phyloP scores from a whole-genome alignment of 2,888 invertebrate species.

The Stenodema calcarata region DNA sequence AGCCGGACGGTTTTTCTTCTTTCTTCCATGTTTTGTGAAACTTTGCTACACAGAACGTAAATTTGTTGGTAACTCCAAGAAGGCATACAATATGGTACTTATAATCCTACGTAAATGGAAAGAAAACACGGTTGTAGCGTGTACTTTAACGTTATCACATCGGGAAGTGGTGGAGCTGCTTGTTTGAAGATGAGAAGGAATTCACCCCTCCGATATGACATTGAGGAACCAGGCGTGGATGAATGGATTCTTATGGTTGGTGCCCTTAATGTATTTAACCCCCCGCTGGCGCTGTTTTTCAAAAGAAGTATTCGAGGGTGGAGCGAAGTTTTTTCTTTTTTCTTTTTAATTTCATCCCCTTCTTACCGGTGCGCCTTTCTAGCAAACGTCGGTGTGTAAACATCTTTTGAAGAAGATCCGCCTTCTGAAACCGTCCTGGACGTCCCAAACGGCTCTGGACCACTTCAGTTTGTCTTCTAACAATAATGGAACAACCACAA shows the following conservation, averaged over 20 bases:
- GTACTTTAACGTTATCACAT: neutral
- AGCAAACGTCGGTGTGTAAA: neutral
- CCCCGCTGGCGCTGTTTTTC: neutral
- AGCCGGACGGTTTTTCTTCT: neutral
- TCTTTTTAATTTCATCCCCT: neutral
- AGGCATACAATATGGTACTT: no score
- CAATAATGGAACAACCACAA: neutral
- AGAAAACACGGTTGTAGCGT: no score
- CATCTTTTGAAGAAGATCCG: neutral
- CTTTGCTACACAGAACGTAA: no score
- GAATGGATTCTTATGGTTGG: neutral
- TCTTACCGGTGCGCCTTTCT: neutral
- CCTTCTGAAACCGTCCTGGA: neutral
- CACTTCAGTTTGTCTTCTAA: neutral
- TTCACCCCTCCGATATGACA: neutral
- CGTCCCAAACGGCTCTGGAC: neutral
- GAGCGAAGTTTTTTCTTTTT: neutral
- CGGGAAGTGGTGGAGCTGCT: neutral
- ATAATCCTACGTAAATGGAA: no score
- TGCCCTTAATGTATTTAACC: neutral
- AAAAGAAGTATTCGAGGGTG: neutral
- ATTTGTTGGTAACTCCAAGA: no score
- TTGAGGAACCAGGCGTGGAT: neutral
- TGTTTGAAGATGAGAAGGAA: neutral
- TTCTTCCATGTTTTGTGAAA: neutral